These are phyloP conservation scores for Dione juno DNA, from an alignment of 2,888 invertebrate species.

Conservation along the genomic window DNA sequence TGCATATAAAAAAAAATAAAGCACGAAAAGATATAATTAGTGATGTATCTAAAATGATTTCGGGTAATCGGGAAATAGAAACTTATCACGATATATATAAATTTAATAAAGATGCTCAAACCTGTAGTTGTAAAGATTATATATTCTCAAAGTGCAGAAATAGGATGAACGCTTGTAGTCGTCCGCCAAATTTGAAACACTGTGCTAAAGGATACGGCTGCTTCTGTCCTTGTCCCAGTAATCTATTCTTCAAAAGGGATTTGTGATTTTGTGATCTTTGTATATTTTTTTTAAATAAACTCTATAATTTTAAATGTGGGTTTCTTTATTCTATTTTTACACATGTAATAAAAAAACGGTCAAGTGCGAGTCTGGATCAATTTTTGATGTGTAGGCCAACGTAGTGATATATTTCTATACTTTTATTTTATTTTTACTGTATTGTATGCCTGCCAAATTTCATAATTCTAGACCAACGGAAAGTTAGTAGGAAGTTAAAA, in stretches of 20 bases:
- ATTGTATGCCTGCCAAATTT: too few relatives aligned
- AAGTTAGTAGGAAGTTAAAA: too few relatives aligned
- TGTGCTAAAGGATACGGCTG: conserved; percentile 40
- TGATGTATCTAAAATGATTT: not conserved
- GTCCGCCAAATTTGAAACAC: conserved; percentile 23
- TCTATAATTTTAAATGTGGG: not conserved
- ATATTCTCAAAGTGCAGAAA: conserved; percentile 26
- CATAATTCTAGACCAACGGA: too few relatives aligned
- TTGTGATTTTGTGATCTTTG: conserved; percentile 18
- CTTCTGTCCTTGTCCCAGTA: conserved; percentile 43
- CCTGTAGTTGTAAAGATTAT: conserved; percentile 32
- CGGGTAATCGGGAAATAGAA: not conserved
- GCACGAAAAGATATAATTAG: not conserved
- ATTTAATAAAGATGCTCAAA: conserved; percentile 9
- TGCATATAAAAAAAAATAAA: not conserved
- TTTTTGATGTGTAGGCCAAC: too few relatives aligned
- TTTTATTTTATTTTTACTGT: too few relatives aligned
- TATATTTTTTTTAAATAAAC: conserved; percentile 11
- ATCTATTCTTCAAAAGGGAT: conserved; percentile 41
- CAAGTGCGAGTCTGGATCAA: too few relatives aligned
- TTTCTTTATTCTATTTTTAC: not conserved
- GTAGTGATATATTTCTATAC: too few relatives aligned
- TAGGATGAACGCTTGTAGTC: conserved; percentile 13
- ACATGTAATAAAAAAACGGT: too few relatives aligned
- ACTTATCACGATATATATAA: not conserved